These are phyloP conservation scores for Andrena flavipes DNA, from an alignment of 2,888 invertebrate species.

Conservation along the genomic window DNA sequence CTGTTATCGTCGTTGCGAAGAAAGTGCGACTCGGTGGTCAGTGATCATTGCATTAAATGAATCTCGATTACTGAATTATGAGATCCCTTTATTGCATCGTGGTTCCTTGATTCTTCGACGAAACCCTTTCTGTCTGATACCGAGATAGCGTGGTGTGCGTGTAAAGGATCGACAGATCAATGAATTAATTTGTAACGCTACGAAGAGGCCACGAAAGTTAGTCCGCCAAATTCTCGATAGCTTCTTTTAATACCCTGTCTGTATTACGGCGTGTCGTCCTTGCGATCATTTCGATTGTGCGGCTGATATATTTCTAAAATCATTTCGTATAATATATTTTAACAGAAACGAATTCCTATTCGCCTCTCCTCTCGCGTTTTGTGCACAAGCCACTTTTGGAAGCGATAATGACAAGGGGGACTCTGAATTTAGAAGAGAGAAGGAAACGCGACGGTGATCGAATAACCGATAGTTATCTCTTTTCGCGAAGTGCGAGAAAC, in stretches of 20 bases:
- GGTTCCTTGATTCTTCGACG: not conserved
- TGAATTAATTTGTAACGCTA: not conserved
- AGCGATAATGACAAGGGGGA: not conserved
- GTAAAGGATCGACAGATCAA: not conserved
- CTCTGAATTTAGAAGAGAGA: not conserved
- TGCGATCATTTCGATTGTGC: constrained; percentile 64
- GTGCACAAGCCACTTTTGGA: not conserved
- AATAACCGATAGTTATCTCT: constrained; percentile 19
- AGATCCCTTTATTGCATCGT: not conserved
- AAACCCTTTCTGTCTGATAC: not conserved
- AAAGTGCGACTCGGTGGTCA: not conserved
- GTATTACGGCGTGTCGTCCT: constrained; percentile 63
- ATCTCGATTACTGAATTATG: not conserved
- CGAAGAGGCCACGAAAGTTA: constrained; percentile 55
- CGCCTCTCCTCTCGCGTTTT: constrained; percentile 42
- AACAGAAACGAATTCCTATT: constrained; percentile 54
- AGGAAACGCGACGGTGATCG: constrained; percentile 1
- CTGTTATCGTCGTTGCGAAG: not conserved
- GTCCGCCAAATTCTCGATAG: constrained; percentile 73
- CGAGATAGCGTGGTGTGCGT: not conserved
- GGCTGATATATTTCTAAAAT: constrained; percentile 65
- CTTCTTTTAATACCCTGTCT: constrained; percentile 74
- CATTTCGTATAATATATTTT: constrained; percentile 32
- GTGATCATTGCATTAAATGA: not conserved
- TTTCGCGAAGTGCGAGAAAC: constrained; percentile 19